A percentile compares a stretch with the other conserved stretches of the same genome.
These are phyloP conservation scores for Sitta europaea DNA, from an alignment of 2,113 vertebrate species.

Conservation along the genomic window DNA sequence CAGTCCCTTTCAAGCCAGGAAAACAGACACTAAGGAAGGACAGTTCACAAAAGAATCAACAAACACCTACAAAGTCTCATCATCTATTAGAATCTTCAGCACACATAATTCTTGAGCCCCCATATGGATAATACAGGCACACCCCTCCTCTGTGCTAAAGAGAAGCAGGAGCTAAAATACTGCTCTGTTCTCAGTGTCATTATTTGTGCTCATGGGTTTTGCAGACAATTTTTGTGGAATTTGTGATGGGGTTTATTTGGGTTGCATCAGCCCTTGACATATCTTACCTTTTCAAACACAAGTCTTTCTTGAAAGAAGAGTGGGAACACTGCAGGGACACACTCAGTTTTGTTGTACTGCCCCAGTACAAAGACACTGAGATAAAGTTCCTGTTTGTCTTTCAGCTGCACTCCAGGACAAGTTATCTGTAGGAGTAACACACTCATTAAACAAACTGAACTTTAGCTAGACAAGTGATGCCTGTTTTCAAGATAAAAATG, in stretches of 20 bases:
- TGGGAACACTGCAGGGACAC: conserved; percentile 83
- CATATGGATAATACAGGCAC: neutral
- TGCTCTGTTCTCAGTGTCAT: neutral
- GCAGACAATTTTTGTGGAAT: neutral
- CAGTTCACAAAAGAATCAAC: neutral
- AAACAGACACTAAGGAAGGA: neutral
- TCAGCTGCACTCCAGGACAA: conserved; percentile 84
- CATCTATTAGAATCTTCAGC: neutral
- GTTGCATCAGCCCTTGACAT: neutral
- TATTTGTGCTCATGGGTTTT: neutral
- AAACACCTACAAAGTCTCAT: neutral
- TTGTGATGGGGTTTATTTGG: neutral
- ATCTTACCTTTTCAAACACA: conserved; percentile 88
- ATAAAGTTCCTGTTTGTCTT: conserved; percentile 81
- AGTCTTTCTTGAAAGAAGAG: conserved; percentile 84
- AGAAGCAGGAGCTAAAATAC: neutral
- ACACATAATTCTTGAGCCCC: neutral
- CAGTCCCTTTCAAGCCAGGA: neutral
- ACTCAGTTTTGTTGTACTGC: conserved; percentile 82
- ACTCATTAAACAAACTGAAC: conserved; percentile 12
- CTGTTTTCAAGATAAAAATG: conserved; percentile 34
- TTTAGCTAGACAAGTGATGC: neutral
- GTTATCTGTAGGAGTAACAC: conserved; percentile 78
- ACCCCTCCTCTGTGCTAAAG: neutral
- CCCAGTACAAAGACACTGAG: conserved; percentile 87